phyloP scores from a whole-genome alignment of 2,888 invertebrate genomes.

The Lithophane semibrunnea region DNA sequence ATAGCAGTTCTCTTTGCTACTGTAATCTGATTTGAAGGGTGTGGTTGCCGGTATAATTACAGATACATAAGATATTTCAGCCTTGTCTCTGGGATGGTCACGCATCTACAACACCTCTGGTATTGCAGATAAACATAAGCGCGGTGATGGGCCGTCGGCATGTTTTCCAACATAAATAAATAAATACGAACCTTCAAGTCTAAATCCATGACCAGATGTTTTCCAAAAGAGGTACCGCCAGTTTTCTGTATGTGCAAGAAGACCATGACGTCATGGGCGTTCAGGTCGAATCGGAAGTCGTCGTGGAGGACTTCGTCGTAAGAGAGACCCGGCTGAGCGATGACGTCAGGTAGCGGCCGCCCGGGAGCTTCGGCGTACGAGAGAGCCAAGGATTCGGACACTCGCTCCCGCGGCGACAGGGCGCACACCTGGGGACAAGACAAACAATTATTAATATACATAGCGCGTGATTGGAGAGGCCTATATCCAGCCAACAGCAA shows the following conservation, averaged over 20 bases:
- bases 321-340: slow-evolving; percentile 93
- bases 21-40: not conserved
- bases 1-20: not conserved
- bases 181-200: slow-evolving; percentile 91
- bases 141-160: not conserved
- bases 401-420: slow-evolving; percentile 92
- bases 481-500: too few species aligned
- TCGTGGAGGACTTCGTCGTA: slow-evolving; percentile 97
- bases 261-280: slow-evolving; percentile 98
- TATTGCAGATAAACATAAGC: not conserved
- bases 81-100: not conserved
- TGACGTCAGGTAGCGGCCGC: slow-evolving; percentile 88
- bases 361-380: slow-evolving; percentile 89
- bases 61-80: not conserved
- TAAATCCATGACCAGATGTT: slow-evolving; percentile 98
- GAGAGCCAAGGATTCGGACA: slow-evolving; percentile 89
- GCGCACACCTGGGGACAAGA: slow-evolving; percentile 92
- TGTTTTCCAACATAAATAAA: not conserved
- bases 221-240: slow-evolving; percentile 99
- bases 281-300: slow-evolving; percentile 96
- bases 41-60: too few species aligned
- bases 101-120: not conserved
- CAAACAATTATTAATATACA: not conserved
- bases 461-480: not conserved
- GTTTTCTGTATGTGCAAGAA: slow-evolving; percentile 99